Base-by-base conservation (phyloP, 2,888 invertebrate genomes). In the Thereva nobilitata region DNA sequence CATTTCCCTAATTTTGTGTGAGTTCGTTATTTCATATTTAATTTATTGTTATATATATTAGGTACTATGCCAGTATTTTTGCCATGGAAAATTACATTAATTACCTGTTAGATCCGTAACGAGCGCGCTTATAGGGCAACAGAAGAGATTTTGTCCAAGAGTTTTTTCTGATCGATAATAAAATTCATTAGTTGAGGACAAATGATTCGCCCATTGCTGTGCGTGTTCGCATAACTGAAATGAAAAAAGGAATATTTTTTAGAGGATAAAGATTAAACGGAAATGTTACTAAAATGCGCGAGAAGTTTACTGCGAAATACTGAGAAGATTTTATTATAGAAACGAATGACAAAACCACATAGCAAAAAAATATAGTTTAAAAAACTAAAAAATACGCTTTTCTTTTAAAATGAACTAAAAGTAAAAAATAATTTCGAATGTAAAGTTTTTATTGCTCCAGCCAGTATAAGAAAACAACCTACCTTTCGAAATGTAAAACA, bases 191-290 rank as follows among this genome's bases (percentile, higher is more conserved):
- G 89, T 90, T 77, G 91, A 89, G 8, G 92, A 93, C 74, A 93
- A 81, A 75, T 92, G 89, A 79, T 93, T 93, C 4, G 93, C 93
- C 93, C 93, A 93, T 47, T 90, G 89, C 80, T 94, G 93, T 57
- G 92, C 91, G 77, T 89, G 86, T 76, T 89, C 87, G 76, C 91
- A 92, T 49, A 92, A 78, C 91, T 91, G 54, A 44, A 55, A 41
- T 8, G 35, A 47, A 64, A 67, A 45, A 34, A 47, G 35, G 5
- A n/a, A 9, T 50, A 41, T 49, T 34, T n/a, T 23, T 23, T 23
- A 23, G 23, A 23, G 23, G 23, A 23, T 23, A 2, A 23, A 23
- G 1, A 23, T 23, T 23, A 23, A 23, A 23, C 2, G 23, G 23
- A 23, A 23, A 23, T 23, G 23, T 2, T 23, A 23, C 23, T 23